Percentiles rank a stretch among this genome's conserved stretches.
These are phyloP conservation scores for Acanthisitta chloris DNA, from an alignment of 2,113 vertebrate species.

Conservation along the genomic window DNA sequence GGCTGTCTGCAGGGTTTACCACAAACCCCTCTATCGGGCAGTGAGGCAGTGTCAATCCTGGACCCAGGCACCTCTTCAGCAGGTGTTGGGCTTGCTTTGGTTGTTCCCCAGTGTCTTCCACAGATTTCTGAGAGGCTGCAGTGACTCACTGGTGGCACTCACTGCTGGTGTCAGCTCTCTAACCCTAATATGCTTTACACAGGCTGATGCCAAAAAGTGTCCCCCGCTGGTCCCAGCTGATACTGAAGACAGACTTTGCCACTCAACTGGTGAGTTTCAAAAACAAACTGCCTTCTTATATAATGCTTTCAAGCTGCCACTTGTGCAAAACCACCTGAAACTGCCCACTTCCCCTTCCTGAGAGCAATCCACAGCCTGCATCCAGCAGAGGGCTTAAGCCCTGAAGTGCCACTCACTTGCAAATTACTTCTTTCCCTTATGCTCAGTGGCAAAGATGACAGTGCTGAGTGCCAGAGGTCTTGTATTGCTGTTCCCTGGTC, in stretches of 20 bases:
- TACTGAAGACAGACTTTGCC: slow-evolving; percentile 69
- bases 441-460: not conserved
- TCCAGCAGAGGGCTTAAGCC: slow-evolving; percentile 4
- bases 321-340: slow-evolving; percentile 17
- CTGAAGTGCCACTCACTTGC: not conserved
- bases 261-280: slow-evolving; percentile 86
- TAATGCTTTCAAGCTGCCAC: not conserved
- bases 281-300: slow-evolving; percentile 27
- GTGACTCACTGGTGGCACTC: not conserved
- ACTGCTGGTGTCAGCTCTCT: not conserved
- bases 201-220: slow-evolving; percentile 79
- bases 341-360: not conserved
- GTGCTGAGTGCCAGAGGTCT: not conserved
- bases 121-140: not conserved
- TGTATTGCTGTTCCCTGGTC: not conserved
- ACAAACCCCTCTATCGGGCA: not conserved
- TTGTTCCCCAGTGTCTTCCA: not conserved
- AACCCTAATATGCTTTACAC: slow-evolving; percentile 55
- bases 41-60: not conserved
- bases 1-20: not conserved
- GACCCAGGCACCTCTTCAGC: rapidly evolving
- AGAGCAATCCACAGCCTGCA: not conserved
- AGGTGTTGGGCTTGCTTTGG: not conserved
- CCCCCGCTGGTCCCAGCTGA: slow-evolving; percentile 60
- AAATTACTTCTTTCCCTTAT: not conserved